Evolutionary conservation across 2,797 vertebrate species (phyloP).

Genomic region (Craterocephalus amniculus): DNA sequence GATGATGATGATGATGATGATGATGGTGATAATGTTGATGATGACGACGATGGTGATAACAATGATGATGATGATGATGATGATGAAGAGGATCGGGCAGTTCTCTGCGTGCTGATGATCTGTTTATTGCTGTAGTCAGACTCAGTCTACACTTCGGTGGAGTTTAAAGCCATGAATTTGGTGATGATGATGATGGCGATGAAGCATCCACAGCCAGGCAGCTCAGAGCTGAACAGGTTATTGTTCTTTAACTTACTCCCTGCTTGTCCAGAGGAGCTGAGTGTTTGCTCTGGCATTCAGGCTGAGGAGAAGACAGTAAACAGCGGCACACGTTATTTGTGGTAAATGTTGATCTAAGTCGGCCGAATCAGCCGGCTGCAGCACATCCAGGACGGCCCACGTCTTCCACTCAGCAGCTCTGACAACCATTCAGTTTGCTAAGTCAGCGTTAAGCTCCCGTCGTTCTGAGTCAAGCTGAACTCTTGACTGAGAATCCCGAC

Average conservation of each 20-base stretch:
- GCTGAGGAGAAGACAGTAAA: slow-evolving; percentile 59
- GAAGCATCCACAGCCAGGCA: too few relatives aligned
- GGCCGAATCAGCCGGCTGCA: slow-evolving; percentile 47
- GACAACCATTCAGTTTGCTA: slow-evolving; percentile 75
- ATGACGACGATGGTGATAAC: too few relatives aligned
- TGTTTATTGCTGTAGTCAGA: too few relatives aligned
- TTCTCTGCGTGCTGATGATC: too few relatives aligned
- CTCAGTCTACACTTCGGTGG: too few relatives aligned
- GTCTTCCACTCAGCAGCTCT: slow-evolving; percentile 52
- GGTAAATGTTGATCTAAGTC: slow-evolving; percentile 55
- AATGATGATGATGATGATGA: too few relatives aligned
- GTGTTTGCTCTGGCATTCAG: slow-evolving; percentile 52
- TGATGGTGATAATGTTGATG: too few relatives aligned
- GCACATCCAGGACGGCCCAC: slow-evolving; percentile 20
- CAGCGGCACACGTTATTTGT: slow-evolving; percentile 54
- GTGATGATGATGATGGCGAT: too few relatives aligned
- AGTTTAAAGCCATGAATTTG: too few relatives aligned
- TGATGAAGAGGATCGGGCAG: too few relatives aligned
- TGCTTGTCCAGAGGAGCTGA: slow-evolving; percentile 33
- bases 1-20: too few relatives aligned
- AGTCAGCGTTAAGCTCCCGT: slow-evolving; percentile 71
- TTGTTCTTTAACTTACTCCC: slow-evolving; percentile 13
- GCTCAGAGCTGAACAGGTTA: slow-evolving; percentile 6
- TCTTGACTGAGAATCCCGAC: slow-evolving; percentile 68
- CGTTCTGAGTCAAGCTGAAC: slow-evolving; percentile 74